Evolutionary conservation across 2,888 invertebrate genomes (phyloP).

Genomic region (Poecilus cupreus): DNA sequence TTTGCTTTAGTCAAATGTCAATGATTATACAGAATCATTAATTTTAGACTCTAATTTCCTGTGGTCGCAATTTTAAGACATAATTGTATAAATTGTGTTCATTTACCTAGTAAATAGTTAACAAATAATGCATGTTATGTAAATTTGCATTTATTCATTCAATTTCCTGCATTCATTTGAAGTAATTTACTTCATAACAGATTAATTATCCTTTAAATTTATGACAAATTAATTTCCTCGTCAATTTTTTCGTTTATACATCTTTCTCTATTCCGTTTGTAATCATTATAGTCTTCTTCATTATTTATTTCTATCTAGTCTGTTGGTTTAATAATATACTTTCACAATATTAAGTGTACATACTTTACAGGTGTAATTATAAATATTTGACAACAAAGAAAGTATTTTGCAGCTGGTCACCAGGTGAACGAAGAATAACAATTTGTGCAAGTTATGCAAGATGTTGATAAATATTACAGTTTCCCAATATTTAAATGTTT

Average conservation of each 20-base stretch:
- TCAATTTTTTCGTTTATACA: neutral
- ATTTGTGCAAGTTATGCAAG: no score
- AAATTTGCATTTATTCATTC: constrained; percentile 5
- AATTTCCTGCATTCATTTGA: constrained; percentile 4
- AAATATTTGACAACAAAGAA: constrained; percentile 7
- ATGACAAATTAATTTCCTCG: neutral
- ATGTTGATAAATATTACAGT: no score
- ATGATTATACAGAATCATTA: neutral
- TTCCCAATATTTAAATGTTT: neutral
- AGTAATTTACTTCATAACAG: neutral
- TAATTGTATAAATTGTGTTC: neutral
- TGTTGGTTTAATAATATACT: neutral
- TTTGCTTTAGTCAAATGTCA: no score
- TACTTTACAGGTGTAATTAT: constrained; percentile 25
- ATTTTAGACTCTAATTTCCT: neutral
- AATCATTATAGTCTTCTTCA: neutral
- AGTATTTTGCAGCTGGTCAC: neutral
- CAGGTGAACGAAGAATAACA: neutral
- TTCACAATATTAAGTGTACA: constrained; percentile 24
- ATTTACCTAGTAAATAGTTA: constrained; percentile 14
- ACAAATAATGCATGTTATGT: constrained; percentile 19
- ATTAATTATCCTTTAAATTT: no score
- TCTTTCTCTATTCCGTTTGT: neutral
- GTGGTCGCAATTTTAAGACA: neutral
- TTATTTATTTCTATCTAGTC: neutral